Conservation (phyloP, 2,888 invertebrate genomes). For the Anorthoa munda region DNA sequence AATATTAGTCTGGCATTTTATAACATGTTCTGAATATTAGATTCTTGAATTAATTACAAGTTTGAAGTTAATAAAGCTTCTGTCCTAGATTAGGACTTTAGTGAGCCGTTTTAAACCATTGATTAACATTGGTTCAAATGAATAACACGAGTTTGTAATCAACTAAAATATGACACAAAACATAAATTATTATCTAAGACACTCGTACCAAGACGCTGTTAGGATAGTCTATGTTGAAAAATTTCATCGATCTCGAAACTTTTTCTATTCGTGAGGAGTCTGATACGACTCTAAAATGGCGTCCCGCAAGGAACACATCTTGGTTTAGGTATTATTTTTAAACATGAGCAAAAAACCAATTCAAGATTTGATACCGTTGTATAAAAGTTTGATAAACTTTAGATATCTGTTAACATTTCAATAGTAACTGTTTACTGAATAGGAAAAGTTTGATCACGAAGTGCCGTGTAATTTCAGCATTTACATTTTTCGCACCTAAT, state of each 20-base stretch:
- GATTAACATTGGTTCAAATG: slow-evolving; percentile 60
- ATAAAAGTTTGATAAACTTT: slow-evolving; percentile 44
- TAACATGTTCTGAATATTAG: slow-evolving; percentile 39
- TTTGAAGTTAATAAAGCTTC: slow-evolving; percentile 61
- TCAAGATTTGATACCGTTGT: slow-evolving; percentile 46
- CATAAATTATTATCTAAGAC: slow-evolving; percentile 84
- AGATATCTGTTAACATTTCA: slow-evolving; percentile 16
- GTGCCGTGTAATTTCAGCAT: slow-evolving; percentile 80
- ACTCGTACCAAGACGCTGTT: slow-evolving; percentile 91
- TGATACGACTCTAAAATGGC: slow-evolving; percentile 29
- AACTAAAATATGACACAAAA: slow-evolving; percentile 74
- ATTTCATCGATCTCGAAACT: slow-evolving; percentile 75
- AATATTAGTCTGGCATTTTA: slow-evolving; percentile 51
- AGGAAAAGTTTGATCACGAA: slow-evolving; percentile 76
- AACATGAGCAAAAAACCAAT: slow-evolving; percentile 43
- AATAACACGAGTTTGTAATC: slow-evolving; percentile 77
- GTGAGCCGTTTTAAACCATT: slow-evolving; percentile 52
- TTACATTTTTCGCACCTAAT: slow-evolving; percentile 88
- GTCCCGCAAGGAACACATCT: slow-evolving; percentile 40
- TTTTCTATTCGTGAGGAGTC: slow-evolving; percentile 68
- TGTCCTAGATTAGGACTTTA: slow-evolving; percentile 32
- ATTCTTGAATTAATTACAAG: slow-evolving; percentile 55
- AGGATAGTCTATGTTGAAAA: slow-evolving; percentile 78
- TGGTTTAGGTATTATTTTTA: slow-evolving; percentile 19
- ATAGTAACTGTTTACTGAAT: slow-evolving; percentile 53